Percentiles rank a stretch among this genome's conserved stretches.
phyloP scores from a whole-genome alignment of 2,113 vertebrate species.

The Canis aureus region DNA sequence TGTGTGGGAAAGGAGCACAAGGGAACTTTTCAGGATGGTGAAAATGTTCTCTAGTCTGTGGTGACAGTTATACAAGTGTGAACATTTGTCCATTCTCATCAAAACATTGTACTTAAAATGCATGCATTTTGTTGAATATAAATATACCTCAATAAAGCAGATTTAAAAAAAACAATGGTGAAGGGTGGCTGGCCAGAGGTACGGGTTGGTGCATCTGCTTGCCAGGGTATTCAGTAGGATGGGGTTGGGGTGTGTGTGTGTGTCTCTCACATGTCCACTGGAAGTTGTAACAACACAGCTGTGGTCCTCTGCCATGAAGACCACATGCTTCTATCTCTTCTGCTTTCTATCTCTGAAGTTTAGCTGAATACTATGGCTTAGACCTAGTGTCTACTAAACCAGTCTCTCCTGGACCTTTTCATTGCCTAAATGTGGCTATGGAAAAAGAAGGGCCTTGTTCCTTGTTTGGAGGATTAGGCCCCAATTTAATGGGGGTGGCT shows the following conservation, averaged over 20 bases:
- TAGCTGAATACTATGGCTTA: conserved; percentile 91
- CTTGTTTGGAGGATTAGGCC: conserved; percentile 93
- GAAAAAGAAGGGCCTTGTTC: conserved; percentile 94
- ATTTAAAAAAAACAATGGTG: background rate
- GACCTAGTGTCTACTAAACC: conserved; percentile 88
- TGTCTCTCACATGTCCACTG: conserved; percentile 90
- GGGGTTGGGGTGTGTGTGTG: conserved; percentile 87
- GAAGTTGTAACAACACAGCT: conserved; percentile 95
- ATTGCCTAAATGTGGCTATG: conserved; percentile 90
- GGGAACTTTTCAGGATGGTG: too few relatives aligned
- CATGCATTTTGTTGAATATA: background rate
- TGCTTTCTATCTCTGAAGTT: conserved; percentile 92
- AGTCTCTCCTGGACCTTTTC: conserved; percentile 69
- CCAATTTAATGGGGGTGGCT: conserved; percentile 92
- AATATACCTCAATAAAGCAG: background rate
- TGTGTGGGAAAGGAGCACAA: background rate
- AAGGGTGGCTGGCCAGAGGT: background rate
- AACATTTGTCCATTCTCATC: background rate
- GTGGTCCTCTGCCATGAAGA: conserved; percentile 91
- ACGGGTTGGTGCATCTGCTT: accelerated
- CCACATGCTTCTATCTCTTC: too few relatives aligned
- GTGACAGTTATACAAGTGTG: background rate
- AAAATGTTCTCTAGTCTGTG: background rate
- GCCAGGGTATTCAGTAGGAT: conserved; percentile 89
- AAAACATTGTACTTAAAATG: background rate